phyloP scores from a whole-genome alignment of 1,140 invertebrate species.

The Galleria mellonella region DNA sequence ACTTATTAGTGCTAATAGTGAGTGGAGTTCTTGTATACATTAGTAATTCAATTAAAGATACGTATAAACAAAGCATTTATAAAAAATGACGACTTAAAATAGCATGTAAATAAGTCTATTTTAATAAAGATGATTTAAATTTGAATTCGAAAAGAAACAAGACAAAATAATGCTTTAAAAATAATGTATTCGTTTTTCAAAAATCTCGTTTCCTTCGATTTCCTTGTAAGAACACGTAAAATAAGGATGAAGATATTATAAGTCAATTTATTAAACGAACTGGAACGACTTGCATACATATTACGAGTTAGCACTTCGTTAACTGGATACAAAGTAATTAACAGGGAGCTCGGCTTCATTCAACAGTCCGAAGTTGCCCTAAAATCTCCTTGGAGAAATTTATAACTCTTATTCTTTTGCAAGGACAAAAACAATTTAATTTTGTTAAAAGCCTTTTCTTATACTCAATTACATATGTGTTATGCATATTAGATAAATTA shows the following conservation, averaged over 20 bases:
- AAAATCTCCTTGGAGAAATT: slow-evolving; percentile 23
- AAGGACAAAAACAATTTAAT: slow-evolving; percentile 34
- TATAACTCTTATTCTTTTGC: slow-evolving; percentile 35
- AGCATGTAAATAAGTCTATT: too few relatives aligned
- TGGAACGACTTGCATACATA: slow-evolving; percentile 32
- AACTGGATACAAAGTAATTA: slow-evolving; percentile 56
- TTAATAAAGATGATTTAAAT: too few relatives aligned
- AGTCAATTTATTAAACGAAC: slow-evolving; percentile 29
- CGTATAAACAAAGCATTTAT: too few relatives aligned
- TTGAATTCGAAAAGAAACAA: too few relatives aligned
- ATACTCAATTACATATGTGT: too few relatives aligned
- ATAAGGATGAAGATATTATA: slow-evolving; percentile 11
- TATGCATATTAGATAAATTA: too few relatives aligned
- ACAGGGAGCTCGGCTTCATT: slow-evolving; percentile 40
- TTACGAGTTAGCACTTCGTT: slow-evolving; percentile 44
- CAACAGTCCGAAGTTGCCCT: slow-evolving; percentile 24
- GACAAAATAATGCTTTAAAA: not conserved
- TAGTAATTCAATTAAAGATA: too few relatives aligned
- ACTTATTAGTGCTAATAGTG: too few relatives aligned
- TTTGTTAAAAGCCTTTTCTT: slow-evolving; percentile 4
- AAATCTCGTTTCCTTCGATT: too few relatives aligned
- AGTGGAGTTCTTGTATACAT: too few relatives aligned
- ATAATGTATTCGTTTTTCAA: not conserved
- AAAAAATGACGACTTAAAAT: too few relatives aligned
- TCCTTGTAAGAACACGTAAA: not conserved